Base-by-base conservation (phyloP, 2,113 vertebrate species). In the Mystacornis crossleyi region DNA sequence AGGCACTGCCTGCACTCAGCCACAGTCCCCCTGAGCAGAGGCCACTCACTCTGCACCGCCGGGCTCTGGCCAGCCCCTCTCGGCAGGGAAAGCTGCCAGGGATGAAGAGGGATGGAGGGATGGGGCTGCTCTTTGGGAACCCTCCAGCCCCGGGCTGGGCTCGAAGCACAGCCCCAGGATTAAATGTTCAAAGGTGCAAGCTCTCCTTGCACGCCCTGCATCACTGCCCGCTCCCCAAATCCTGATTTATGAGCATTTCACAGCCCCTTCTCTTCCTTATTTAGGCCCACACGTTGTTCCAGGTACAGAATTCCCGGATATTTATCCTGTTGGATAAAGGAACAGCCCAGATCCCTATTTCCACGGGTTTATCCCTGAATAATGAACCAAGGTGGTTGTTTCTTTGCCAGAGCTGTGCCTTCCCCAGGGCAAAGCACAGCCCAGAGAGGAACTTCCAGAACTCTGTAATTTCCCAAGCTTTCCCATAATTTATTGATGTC, bases 261-360 rank as follows among this genome's bases (percentile, higher is more conserved):
- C 20, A 47, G 45, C 11, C 13, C 31, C 21, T 74, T 28, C 43
- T 34, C 14, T 16, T 67, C 66, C 18, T 34, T 45, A 14, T 6
- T 12, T 0, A 12, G 54, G 7, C 36, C 57, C 80, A 5, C 4
- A 3, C 0, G 0, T 66, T 64, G 31, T 36, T 58, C 43, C 58
- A n/a, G 31, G 20, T 2, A 8, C 54, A 74, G 66, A 38, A 86
- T 43, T 40, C 11, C 11, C 31, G 26, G n/a, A 23, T n/a, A 14
- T 55, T 19, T 7, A 7, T 28, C 24, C 33, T 26, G 19, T 1
- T 38, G 54, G 34, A 7, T 16, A 28, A 74, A 86, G 64, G 73
- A 81, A 36, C 16, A 28, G 40, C 23, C 64, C n/a, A 43, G 18
- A 60, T n/a, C 29, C 20, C 67, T 6, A 4, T 33, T 75, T 58